Evolutionary conservation across 2,113 vertebrate species (phyloP), one percentile per base, ranked within the genome.

Genomic region (Phyllostomus hastatus): DNA sequence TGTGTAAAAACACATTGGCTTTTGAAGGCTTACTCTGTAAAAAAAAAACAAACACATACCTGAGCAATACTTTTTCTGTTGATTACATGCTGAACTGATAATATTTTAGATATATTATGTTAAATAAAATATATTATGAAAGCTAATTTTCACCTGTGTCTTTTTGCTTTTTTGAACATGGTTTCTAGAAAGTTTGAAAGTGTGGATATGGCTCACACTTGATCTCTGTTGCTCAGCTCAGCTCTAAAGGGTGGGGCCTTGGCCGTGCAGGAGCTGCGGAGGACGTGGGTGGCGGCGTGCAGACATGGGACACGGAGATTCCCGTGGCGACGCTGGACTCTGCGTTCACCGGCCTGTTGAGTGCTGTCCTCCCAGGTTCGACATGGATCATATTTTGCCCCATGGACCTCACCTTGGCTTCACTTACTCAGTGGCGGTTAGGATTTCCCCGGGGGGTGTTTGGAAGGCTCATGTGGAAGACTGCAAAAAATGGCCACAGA

Each of bases 311-410:
- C 5, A 1, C 22, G 26, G 22, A 19, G 78, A 10, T 1, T 1
- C 15, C 41, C 15, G 6, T 0, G 0, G 8, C 3, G 3, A 19
- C 11, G 7, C 35, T 12, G 1, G n/a, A 54, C 28, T 4, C 50
- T 12, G 7, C 31, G 20, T n/a, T 50, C 22, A 24, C 7, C 41
- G 26, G 15, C 17, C 41, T 15, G n/a, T 7, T 84, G 52, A 26
- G 54, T 0, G 0, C 54, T 12, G 0, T 48, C 38, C 41, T 88
- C 17, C 78, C 33, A 41, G 4, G 22, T 6, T 22, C 0, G 1
- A 69, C 19, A 28, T 0, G n/a, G 43, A 14, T 10, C 50, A 69
- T 46, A 70, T 64, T 64, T 28, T 46, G 31, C 19, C 10, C 6
- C 12, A 17, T 24, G n/a, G 43, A 12, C 48, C 59, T 79, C 66